A percentile compares a stretch with the other conserved stretches of the same genome.
Evolutionary conservation across 2,888 invertebrate species (phyloP).

Genomic region (Entomobrya multifasciata): DNA sequence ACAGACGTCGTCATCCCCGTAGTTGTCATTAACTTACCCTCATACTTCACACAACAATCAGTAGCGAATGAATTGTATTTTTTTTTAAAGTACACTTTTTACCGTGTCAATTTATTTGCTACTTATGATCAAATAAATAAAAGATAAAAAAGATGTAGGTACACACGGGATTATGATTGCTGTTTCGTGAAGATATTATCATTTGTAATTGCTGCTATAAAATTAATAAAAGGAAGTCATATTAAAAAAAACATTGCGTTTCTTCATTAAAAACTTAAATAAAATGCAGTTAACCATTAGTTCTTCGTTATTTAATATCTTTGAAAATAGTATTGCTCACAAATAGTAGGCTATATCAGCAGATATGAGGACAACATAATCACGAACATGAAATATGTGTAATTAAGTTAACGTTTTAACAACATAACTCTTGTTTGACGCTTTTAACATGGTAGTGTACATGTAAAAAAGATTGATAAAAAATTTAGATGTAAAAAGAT

Average conservation of each 20-base stretch:
- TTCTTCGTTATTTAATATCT: too few species aligned
- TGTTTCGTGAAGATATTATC: neutral
- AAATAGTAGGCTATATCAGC: too few species aligned
- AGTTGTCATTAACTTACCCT: neutral
- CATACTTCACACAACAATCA: neutral
- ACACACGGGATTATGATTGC: neutral
- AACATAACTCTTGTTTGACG: conserved; percentile 53
- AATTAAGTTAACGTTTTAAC: too few species aligned
- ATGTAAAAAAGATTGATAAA: conserved; percentile 42
- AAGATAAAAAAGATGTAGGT: too few species aligned
- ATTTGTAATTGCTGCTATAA: conserved; percentile 28
- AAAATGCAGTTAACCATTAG: too few species aligned
- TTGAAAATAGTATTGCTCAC: too few species aligned
- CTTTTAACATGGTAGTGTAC: conserved; percentile 59
- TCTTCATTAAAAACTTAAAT: too few species aligned
- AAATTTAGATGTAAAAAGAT: too few species aligned
- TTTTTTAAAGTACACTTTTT: too few species aligned
- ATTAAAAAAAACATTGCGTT: conserved; percentile 17
- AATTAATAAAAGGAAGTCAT: conserved; percentile 40
- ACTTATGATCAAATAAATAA: neutral
- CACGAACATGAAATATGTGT: too few species aligned
- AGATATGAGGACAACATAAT: too few species aligned
- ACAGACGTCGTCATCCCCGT: conserved; percentile 32
- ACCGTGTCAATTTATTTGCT: neutral
- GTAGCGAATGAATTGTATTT: too few species aligned